Percentiles rank a stretch among this genome's conserved stretches.
These are phyloP conservation scores for Sturnira hondurensis DNA, from an alignment of 2,113 vertebrate genomes.

Conservation along the genomic window DNA sequence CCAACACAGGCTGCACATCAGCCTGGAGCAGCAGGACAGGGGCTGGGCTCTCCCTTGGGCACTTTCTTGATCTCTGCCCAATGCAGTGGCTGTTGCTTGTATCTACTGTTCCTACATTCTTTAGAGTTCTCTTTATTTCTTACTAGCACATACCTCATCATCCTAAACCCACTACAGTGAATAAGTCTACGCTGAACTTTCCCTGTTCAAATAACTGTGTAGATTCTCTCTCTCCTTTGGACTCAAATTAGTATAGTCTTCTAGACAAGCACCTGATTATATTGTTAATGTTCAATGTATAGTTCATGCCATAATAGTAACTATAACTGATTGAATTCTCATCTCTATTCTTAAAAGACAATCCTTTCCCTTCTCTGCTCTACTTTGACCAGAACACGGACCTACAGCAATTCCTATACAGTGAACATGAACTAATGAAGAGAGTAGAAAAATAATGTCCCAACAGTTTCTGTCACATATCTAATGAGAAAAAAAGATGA, in stretches of 20 bases:
- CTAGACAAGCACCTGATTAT: not conserved
- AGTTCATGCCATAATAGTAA: not conserved
- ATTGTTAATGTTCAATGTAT: not conserved
- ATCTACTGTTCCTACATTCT: not conserved
- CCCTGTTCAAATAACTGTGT: not conserved
- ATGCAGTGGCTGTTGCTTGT: no score
- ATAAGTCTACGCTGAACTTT: not conserved
- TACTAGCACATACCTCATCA: not conserved
- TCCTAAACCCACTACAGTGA: not conserved
- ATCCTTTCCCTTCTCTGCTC: not conserved
- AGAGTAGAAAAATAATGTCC: not conserved
- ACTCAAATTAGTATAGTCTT: not conserved
- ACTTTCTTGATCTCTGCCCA: not conserved
- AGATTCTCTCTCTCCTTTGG: not conserved
- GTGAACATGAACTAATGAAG: not conserved
- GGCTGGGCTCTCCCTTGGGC: no score
- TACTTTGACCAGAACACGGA: accelerated
- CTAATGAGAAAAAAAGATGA: not conserved
- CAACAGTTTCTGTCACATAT: not conserved
- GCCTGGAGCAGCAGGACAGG: not conserved
- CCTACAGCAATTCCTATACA: not conserved
- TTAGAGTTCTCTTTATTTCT: not conserved
- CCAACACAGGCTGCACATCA: not conserved
- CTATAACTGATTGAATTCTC: not conserved
- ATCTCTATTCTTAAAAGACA: not conserved